phyloP scores from a whole-genome alignment of 2,797 vertebrate species.

The Melanotaenia trifasciata region DNA sequence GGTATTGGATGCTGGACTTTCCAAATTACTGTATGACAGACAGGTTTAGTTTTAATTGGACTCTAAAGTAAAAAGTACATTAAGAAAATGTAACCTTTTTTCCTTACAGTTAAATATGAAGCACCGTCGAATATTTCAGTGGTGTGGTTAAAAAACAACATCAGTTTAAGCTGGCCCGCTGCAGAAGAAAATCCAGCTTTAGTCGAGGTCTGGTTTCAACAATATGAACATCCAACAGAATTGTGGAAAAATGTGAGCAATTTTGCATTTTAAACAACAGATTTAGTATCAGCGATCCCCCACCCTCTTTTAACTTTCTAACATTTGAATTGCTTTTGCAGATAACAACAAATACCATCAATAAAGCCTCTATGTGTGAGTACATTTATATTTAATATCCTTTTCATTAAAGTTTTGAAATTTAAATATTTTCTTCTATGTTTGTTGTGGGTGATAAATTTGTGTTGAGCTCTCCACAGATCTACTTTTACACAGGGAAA shows the following conservation, averaged over 20 bases:
- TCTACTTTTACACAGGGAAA: not conserved
- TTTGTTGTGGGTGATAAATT: not conserved
- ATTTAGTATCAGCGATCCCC: not conserved
- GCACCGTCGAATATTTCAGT: conserved; percentile 42
- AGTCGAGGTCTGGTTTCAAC: conserved; percentile 51
- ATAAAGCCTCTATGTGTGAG: conserved; percentile 34
- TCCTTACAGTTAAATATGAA: conserved; percentile 70
- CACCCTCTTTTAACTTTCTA: not conserved
- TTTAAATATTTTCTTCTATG: not conserved
- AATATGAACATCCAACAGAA: not conserved
- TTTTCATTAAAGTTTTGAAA: not conserved
- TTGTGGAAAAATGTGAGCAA: conserved; percentile 56
- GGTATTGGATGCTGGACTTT: conserved; percentile 45
- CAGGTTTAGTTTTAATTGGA: not conserved
- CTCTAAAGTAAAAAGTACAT: not conserved
- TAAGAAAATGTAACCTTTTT: conserved; percentile 7
- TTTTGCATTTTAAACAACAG: not conserved
- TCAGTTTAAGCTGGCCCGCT: conserved; percentile 54
- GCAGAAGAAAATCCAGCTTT: conserved; percentile 23
- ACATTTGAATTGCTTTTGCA: conserved; percentile 33
- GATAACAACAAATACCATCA: conserved; percentile 36
- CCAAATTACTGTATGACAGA: too few relatives aligned
- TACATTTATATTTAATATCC: conserved; percentile 19
- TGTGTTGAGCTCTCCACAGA: not conserved
- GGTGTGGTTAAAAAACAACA: conserved; percentile 54